Base-by-base conservation (phyloP, 2,888 invertebrate species). In the Meliscaeva auricollis region DNA sequence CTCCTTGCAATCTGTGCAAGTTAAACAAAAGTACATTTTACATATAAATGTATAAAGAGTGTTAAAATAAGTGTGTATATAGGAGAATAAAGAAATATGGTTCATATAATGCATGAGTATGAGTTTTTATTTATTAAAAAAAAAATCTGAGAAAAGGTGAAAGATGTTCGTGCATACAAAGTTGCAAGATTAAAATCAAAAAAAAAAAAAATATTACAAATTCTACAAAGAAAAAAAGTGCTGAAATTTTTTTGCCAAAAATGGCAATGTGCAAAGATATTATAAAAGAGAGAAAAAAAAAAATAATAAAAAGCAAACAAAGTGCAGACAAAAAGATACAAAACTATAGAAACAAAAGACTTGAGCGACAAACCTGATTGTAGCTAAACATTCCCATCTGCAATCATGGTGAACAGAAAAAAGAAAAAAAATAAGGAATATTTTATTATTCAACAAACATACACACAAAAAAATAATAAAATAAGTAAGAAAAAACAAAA, bases 321-420 rank as follows among this genome's bases (percentile, higher is more conserved):
- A 74, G 35, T 58, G 35, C 35, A 69, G 50, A 35, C 9, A 15
- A 79, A 41, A 66, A 58, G 9, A 58, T 41, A 44, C 35, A 15
- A 75, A 74, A 69, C 60, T 56, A 68, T 58, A 54, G 79, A 88
- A 88, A 90, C 90, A 89, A 91, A 91, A 91, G 91, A 91, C 89
- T 91, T 90, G 89, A 91, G 88, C 89, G 90, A 91, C 91, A 91
- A 91, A 91, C 91, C 91, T 91, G 91, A 90, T 90, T 91, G 89
- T 90, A 91, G 89, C 89, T 90, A 90, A 91, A 91, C 89, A 91
- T 90, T 91, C 91, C 91, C 89, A 91, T 88, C 91, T 91, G 91
- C 74, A 87, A 82, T 88, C 87, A 88, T 70, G 82, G 58, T 78
- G 79, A 79, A 79, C 68, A 68, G 60, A 52, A 70, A 62, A 78